These are phyloP conservation scores for Pseudoips prasinana DNA, from an alignment of 2,888 invertebrate species.

Conservation along the genomic window DNA sequence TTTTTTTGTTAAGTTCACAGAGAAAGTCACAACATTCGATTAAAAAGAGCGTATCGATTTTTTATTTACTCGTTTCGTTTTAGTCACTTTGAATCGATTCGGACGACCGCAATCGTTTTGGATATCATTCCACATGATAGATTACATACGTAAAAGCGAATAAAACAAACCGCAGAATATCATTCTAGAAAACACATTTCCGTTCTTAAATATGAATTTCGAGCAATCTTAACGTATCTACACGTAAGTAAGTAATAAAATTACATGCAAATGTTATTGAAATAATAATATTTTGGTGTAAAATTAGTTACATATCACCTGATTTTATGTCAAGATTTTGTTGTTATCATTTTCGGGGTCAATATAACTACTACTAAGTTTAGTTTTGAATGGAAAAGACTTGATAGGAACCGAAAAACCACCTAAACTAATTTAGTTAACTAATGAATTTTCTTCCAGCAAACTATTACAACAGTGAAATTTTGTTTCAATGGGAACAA, in stretches of 20 bases:
- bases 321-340: too few species aligned
- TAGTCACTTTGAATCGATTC: conserved; percentile 54
- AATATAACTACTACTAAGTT: too few species aligned
- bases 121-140: conserved; percentile 54
- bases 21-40: conserved; percentile 49
- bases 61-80: conserved; percentile 55
- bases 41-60: conserved; percentile 52
- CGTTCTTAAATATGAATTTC: conserved; percentile 18
- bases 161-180: conserved; percentile 38
- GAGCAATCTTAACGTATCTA: not conserved
- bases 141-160: conserved; percentile 63
- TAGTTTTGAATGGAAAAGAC: too few species aligned
- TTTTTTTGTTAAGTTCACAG: conserved; percentile 33
- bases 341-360: too few species aligned
- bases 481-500: too few species aligned
- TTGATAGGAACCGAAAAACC: too few species aligned
- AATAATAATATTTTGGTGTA: too few species aligned
- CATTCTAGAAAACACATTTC: conserved; percentile 32
- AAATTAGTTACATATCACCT: too few species aligned
- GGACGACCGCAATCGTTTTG: conserved; percentile 57
- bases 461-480: too few species aligned
- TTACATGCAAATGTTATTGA: too few species aligned
- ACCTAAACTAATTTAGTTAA: too few species aligned
- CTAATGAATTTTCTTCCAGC: too few species aligned
- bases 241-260: not conserved